Evolutionary conservation across 2,888 invertebrate genomes (phyloP).

Genomic region (Aromia moschata): DNA sequence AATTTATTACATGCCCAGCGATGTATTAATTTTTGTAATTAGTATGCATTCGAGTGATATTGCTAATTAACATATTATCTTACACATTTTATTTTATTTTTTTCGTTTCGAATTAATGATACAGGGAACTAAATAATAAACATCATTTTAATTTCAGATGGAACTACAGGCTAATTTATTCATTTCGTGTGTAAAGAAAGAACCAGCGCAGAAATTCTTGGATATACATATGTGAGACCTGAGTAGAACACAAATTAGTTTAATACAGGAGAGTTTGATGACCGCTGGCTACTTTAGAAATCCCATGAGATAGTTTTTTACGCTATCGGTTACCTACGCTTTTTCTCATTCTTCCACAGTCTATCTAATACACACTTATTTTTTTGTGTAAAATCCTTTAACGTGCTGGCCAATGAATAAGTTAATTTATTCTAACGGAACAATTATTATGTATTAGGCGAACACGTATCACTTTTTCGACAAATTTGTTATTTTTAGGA

Average conservation of each 20-base stretch:
- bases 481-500: neutral
- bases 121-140: constrained; percentile 20
- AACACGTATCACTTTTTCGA: neutral
- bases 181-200: constrained; percentile 29
- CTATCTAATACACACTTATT: neutral
- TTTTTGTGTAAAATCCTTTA: neutral
- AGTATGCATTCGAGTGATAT: constrained; percentile 2
- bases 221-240: constrained; percentile 20
- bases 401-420: neutral
- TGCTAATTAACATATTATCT: constrained; percentile 24
- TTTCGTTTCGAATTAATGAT: constrained; percentile 13
- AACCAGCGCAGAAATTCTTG: constrained; percentile 30
- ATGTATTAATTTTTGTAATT: constrained; percentile 21
- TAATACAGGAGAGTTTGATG: constrained; percentile 30
- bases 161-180: constrained; percentile 25
- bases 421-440: neutral
- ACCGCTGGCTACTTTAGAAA: constrained; percentile 33
- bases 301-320: constrained; percentile 1
- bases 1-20: constrained; percentile 6
- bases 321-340: neutral
- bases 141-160: constrained; percentile 5
- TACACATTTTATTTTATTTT: no score
- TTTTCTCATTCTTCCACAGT: neutral
- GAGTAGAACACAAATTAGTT: constrained; percentile 29
- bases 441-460: neutral